Evolutionary conservation across 2,888 invertebrate species (phyloP).

Genomic region (Troilus luridus): DNA sequence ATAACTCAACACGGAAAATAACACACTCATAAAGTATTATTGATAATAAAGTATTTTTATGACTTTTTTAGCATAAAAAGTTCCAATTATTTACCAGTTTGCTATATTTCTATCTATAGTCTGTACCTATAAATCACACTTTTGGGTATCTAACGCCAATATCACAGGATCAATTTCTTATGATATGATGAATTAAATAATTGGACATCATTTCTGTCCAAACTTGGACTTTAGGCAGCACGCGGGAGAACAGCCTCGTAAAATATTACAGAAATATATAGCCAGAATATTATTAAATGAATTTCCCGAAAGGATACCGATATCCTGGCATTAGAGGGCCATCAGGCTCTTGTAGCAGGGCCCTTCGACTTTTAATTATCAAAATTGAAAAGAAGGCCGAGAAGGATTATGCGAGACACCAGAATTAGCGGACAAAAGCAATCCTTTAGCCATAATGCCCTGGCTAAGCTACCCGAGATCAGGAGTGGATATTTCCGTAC

Average conservation of each 20-base stretch:
- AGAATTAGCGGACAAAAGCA: slow-evolving; percentile 18
- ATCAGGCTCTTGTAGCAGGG: neutral
- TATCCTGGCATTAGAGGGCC: neutral
- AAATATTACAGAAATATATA: neutral
- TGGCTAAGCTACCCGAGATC: neutral
- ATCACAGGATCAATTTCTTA: neutral
- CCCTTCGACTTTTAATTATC: neutral
- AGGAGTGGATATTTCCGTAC: neutral
- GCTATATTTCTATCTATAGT: no score
- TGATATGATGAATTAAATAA: neutral
- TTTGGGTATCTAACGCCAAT: neutral
- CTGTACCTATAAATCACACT: no score
- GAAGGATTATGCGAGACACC: neutral
- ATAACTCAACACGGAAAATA: no score
- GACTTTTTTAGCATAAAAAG: no score
- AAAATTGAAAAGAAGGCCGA: slow-evolving; percentile 11
- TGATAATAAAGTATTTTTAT: no score
- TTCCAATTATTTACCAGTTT: no score
- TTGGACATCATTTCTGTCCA: neutral
- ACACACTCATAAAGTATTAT: no score
- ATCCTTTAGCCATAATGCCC: neutral
- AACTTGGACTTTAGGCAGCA: neutral
- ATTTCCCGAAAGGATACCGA: neutral
- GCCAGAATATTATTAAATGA: neutral
- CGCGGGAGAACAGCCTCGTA: neutral